Evolutionary conservation across 2,113 vertebrate genomes (phyloP).

Genomic region (Elephas maximus): DNA sequence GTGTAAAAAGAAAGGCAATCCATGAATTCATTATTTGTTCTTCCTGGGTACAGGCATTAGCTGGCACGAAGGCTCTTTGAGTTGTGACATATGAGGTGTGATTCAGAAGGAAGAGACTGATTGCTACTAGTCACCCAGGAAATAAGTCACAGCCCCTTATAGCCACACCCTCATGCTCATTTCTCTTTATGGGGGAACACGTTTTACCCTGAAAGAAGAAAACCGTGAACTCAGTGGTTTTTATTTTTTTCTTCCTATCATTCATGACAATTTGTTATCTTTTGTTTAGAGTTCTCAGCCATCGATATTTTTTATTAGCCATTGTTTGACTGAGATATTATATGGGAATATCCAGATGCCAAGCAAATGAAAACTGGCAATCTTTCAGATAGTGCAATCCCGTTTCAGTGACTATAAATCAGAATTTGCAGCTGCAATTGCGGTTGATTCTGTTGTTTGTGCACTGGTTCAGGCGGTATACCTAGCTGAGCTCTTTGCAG

Average conservation of each 20-base stretch:
- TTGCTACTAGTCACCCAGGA: slow-evolving; percentile 42
- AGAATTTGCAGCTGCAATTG: background rate
- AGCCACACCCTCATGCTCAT: slow-evolving; percentile 9
- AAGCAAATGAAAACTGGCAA: slow-evolving; percentile 40
- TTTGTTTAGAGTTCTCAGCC: slow-evolving; percentile 53
- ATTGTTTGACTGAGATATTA: slow-evolving; percentile 68
- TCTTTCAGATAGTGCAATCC: slow-evolving; percentile 35
- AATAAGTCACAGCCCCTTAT: slow-evolving; percentile 69
- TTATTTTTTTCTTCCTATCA: background rate
- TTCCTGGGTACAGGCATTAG: slow-evolving; percentile 61
- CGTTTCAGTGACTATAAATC: slow-evolving; percentile 53
- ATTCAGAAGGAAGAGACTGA: slow-evolving; percentile 62
- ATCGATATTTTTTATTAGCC: slow-evolving; percentile 71
- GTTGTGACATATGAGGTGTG: slow-evolving; percentile 73
- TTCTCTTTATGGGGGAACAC: slow-evolving; percentile 36
- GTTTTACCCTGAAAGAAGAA: slow-evolving; percentile 52
- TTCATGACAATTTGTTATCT: slow-evolving; percentile 37
- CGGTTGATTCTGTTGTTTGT: background rate
- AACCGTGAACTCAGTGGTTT: background rate
- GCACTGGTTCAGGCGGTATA: background rate
- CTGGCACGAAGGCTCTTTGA: slow-evolving; percentile 63
- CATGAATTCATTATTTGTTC: slow-evolving; percentile 69
- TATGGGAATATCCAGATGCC: slow-evolving; percentile 60
- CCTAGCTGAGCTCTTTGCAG: background rate
- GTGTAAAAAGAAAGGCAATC: slow-evolving; percentile 63